Percentiles rank a stretch among this genome's conserved stretches.
These are phyloP conservation scores for Ophonus ardosiacus DNA, from an alignment of 2,888 invertebrate genomes.

Conservation along the genomic window DNA sequence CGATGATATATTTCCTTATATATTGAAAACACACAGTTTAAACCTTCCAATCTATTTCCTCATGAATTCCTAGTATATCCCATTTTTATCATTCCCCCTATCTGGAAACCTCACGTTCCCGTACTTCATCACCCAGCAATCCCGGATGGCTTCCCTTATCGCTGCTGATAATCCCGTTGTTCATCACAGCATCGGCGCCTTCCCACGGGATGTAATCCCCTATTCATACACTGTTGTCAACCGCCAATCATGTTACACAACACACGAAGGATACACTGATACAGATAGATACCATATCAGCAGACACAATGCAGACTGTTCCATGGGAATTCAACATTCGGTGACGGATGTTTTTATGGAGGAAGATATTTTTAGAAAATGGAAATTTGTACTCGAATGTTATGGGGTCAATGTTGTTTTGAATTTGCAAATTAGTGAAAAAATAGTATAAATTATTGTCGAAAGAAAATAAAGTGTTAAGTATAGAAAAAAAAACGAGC, in stretches of 20 bases:
- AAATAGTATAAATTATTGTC: too few species aligned
- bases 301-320: not conserved
- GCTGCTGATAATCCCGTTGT: constrained; percentile 32
- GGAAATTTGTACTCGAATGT: not conserved
- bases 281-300: constrained; percentile 3
- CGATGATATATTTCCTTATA: too few species aligned
- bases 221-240: not conserved
- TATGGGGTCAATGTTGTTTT: too few species aligned
- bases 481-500: too few species aligned
- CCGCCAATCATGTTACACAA: constrained; percentile 9
- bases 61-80: not conserved
- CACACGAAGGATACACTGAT: not conserved
- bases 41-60: not conserved
- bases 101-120: not conserved
- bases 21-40: not conserved
- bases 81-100: not conserved
- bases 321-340: not conserved
- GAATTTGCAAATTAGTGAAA: too few species aligned
- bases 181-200: constrained; percentile 20
- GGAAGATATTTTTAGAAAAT: not conserved
- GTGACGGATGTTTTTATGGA: constrained; percentile 3
- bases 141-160: not conserved
- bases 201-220: constrained; percentile 22
- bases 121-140: not conserved
- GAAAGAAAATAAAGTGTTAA: too few species aligned